Evolutionary conservation across 1,140 invertebrate species (phyloP).

Genomic region (Aphelenchoides avenae): DNA sequence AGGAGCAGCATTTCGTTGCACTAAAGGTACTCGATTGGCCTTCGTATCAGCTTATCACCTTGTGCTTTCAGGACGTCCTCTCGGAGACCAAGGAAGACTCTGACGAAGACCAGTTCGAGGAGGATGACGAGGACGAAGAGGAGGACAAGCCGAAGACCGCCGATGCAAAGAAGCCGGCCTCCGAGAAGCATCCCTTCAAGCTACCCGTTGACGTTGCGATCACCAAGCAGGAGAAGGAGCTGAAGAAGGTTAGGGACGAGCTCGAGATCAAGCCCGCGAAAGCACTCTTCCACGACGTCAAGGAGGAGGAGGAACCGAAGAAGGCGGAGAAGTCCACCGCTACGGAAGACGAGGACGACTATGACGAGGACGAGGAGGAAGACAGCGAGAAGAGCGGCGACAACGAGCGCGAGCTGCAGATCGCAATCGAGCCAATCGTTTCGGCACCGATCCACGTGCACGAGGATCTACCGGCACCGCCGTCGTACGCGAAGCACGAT

Average conservation of each 20-base stretch:
- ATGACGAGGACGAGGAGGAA: constrained; percentile 30
- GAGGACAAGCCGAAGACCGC: constrained; percentile 30
- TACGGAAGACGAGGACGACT: constrained; percentile 38
- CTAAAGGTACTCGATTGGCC: too few relatives aligned
- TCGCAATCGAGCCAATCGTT: constrained; percentile 54
- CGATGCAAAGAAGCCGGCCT: constrained; percentile 1
- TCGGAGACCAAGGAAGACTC: constrained; percentile 38
- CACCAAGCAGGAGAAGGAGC: constrained; percentile 1
- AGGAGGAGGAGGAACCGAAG: constrained; percentile 36
- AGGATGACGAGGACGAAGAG: constrained; percentile 48
- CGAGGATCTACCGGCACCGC: constrained; percentile 34
- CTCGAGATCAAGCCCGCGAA: too few relatives aligned
- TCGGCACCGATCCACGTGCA: constrained; percentile 37
- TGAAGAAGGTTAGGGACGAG: too few relatives aligned
- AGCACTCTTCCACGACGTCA: too few relatives aligned
- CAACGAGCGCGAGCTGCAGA: constrained; percentile 29
- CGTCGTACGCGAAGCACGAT: constrained; percentile 43
- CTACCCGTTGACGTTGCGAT: background rate
- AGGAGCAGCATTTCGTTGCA: too few relatives aligned
- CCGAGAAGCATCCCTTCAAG: background rate
- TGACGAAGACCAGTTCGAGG: constrained; percentile 50
- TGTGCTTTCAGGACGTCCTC: constrained; percentile 39
- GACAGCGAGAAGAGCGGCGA: constrained; percentile 35
- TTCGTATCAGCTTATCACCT: too few relatives aligned
- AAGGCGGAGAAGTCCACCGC: too few relatives aligned